phyloP scores from a whole-genome alignment of 2,888 invertebrate genomes.

The Lasioglossum morio region DNA sequence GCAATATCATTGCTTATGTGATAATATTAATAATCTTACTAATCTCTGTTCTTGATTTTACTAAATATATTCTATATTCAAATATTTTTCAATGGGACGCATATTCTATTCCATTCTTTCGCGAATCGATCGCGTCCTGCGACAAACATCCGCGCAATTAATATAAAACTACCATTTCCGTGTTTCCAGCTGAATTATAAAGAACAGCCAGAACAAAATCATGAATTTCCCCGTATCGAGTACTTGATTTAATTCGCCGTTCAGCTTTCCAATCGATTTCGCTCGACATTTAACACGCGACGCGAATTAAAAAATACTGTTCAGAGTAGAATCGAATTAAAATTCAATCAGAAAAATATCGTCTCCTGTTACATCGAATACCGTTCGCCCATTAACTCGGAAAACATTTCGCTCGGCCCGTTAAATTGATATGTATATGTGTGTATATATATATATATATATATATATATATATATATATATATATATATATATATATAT shows the following conservation, averaged over 20 bases:
- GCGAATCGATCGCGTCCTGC: background rate
- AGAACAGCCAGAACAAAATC: background rate
- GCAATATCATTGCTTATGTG: background rate
- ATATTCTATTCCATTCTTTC: background rate
- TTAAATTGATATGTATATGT: constrained; percentile 4
- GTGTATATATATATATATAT: background rate
- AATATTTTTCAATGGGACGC: background rate
- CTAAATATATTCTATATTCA: background rate
- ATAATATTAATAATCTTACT: no score
- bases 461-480: background rate
- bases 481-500: background rate
- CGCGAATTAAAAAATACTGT: constrained; percentile 9
- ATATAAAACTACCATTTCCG: background rate
- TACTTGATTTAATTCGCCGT: constrained; percentile 5
- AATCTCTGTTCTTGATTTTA: background rate
- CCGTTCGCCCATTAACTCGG: constrained; percentile 16
- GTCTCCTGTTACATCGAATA: constrained; percentile 24
- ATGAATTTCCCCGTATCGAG: background rate
- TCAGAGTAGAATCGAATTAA: constrained; percentile 28
- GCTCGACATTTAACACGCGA: constrained; percentile 2
- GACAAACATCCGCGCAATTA: background rate
- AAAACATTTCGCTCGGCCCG: constrained; percentile 1
- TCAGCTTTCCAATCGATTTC: constrained; percentile 7
- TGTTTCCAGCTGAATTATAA: background rate
- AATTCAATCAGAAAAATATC: constrained; percentile 29